Conservation (phyloP, 1,140 invertebrate species). For the Dolichoris vasculosae region DNA sequence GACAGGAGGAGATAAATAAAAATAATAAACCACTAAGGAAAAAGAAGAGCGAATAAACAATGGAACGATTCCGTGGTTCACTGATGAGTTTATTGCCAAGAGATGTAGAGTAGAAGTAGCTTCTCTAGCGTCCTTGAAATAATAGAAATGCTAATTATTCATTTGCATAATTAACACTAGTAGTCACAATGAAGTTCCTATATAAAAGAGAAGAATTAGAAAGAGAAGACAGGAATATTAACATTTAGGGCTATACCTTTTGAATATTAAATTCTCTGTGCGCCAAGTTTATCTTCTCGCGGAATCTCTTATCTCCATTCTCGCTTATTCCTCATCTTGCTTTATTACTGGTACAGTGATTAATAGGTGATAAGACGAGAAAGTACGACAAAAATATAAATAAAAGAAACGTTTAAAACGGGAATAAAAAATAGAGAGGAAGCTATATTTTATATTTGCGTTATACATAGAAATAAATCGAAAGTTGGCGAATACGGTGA, state of each 20-base stretch:
- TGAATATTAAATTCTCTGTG: constrained; percentile 65
- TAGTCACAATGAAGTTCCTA: constrained; percentile 62
- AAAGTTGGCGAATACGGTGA: neutral
- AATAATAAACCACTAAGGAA: neutral
- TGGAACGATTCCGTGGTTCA: neutral
- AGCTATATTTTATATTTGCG: constrained; percentile 24
- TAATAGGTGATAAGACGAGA: constrained; percentile 44
- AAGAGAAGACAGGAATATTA: constrained; percentile 61
- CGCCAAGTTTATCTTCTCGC: constrained; percentile 53
- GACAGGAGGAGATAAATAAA: neutral
- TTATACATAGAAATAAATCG: constrained; percentile 34
- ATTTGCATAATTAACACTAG: constrained; percentile 70
- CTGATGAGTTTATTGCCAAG: constrained; percentile 15
- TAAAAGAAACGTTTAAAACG: neutral
- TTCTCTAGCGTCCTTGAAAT: constrained; percentile 60
- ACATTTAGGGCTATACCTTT: constrained; percentile 64
- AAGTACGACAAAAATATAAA: neutral
- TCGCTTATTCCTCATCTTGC: constrained; percentile 18
- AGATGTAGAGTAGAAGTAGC: neutral
- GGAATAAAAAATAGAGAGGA: neutral
- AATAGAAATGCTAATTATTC: constrained; percentile 72
- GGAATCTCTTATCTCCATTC: constrained; percentile 47
- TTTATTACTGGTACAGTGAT: constrained; percentile 31
- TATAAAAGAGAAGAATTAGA: neutral
- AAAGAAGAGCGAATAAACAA: neutral